Conservation (phyloP, 2,888 invertebrate species). For the Congeria kusceri region DNA sequence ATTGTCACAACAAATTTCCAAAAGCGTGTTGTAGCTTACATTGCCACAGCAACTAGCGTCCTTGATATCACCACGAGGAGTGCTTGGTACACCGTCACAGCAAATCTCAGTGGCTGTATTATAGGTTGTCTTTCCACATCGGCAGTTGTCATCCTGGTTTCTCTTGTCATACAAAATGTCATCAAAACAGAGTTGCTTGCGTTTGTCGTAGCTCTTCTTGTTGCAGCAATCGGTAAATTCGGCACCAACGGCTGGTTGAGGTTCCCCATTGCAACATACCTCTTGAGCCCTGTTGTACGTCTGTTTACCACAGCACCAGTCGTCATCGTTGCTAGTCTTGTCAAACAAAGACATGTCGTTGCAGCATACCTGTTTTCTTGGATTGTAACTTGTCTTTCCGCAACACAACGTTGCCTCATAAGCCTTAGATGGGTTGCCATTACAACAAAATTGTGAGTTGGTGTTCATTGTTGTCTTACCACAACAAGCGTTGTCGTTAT, state of each 20-base stretch:
- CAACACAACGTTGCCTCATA: constrained; percentile 46
- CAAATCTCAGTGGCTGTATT: constrained; percentile 47
- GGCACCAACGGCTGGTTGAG: constrained; percentile 44
- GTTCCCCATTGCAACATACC: constrained; percentile 47
- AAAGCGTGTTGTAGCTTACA: constrained; percentile 33
- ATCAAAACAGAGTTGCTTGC: constrained; percentile 47
- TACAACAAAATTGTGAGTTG: constrained; percentile 45
- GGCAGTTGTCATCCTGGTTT: constrained; percentile 41
- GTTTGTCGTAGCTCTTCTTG: constrained; percentile 44
- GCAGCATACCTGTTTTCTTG: constrained; percentile 41
- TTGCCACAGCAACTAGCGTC: constrained; percentile 55
- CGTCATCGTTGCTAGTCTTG: constrained; percentile 50
- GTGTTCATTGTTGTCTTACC: constrained; percentile 48
- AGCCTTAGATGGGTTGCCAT: constrained; percentile 28
- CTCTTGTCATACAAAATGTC: constrained; percentile 38
- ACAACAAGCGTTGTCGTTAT: constrained; percentile 45
- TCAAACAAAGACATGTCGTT: constrained; percentile 31
- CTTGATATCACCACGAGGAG: constrained; percentile 35
- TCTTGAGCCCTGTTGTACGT: constrained; percentile 49
- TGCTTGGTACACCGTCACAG: constrained; percentile 52
- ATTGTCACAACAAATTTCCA: constrained; percentile 49
- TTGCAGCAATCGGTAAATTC: constrained; percentile 39
- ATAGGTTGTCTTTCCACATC: constrained; percentile 52
- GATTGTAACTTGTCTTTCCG: constrained; percentile 39
- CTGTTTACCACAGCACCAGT: constrained; percentile 52